Base-by-base conservation (phyloP, 2,797 vertebrate genomes). In the Sarcoramphus papa region DNA sequence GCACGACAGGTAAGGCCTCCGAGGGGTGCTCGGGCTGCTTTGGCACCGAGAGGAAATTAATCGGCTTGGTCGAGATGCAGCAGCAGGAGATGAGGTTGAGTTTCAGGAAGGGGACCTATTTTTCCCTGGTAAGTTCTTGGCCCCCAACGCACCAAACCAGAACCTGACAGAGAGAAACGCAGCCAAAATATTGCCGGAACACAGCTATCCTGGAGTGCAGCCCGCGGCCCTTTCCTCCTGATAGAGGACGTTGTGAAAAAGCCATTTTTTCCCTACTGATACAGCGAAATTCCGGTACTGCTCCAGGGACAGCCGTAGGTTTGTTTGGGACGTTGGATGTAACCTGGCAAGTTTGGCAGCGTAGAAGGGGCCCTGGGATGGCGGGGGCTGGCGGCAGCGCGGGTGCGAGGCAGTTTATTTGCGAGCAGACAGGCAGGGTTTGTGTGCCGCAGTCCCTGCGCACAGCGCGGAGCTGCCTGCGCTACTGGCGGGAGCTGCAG, bases 1-100 rank as follows among this genome's bases (percentile, higher is more conserved):
- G 43, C 62, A 45, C 41, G 8, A 19, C 72, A 97, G 97, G 97
- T 98, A 96, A 97, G 97, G 2, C 4, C 40, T 33, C 22, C 2
- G 14, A 50, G 37, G 89, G 69, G 37, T 33, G 90, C 68, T 25
- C 0, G 24, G 35, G 54, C 16, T 19, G 64, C 70, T 67, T 47
- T 9, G 37, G 35, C 53, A 37, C 37, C 22, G 0, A 7, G 24
- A 56, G 33, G 47, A 53, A 40, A 5, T 22, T 12, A 51, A 35
- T 14, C 12, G 16, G 9, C 56, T 59, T 41, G 64, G 62, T 33
- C 6, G 27, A 85, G 78, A 40, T 0, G 7, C 4, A 9, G 63
- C 3, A 5, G 68, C 40, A 31, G 82, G 53, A 77, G 30, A 8
- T 27, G 24, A 87, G 74, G 45, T 31, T 31, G 68, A 64, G 41